phyloP scores from a whole-genome alignment of 2,888 invertebrate genomes.

The Lamellibrachia satsuma region DNA sequence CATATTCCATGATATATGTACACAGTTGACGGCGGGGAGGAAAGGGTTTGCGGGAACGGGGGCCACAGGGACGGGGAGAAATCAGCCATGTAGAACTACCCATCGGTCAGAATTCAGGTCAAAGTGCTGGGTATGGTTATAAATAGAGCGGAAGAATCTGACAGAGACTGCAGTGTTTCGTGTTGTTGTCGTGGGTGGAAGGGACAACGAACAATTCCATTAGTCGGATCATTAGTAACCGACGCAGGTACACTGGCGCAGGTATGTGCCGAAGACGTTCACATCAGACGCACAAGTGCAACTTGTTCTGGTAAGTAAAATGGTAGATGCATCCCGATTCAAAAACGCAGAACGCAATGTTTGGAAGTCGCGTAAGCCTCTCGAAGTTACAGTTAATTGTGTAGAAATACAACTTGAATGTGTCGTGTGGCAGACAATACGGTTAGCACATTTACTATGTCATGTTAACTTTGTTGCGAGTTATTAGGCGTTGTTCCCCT shows the following conservation, averaged over 20 bases:
- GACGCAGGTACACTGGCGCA: background rate
- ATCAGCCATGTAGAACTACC: slow-evolving; percentile 3
- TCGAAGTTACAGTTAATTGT: background rate
- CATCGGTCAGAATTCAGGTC: slow-evolving; percentile 6
- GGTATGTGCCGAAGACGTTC: background rate
- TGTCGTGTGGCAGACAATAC: background rate
- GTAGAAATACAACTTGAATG: background rate
- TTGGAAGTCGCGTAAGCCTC: background rate
- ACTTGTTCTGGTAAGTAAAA: background rate
- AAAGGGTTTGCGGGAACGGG: background rate
- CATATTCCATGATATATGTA: background rate
- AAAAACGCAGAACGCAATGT: background rate
- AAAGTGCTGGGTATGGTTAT: background rate
- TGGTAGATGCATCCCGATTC: background rate
- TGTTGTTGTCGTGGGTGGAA: background rate
- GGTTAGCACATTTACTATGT: background rate
- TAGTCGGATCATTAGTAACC: background rate
- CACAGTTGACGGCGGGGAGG: background rate
- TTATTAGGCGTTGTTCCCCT: background rate
- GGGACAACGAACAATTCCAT: background rate
- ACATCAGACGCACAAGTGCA: background rate
- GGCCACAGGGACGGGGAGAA: background rate
- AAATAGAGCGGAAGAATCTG: background rate
- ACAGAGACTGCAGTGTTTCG: background rate
- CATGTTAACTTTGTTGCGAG: background rate